Evolutionary conservation across 2,113 vertebrate genomes (phyloP), one percentile per base, ranked within the genome.

Genomic region (Phoenicopterus ruber): DNA sequence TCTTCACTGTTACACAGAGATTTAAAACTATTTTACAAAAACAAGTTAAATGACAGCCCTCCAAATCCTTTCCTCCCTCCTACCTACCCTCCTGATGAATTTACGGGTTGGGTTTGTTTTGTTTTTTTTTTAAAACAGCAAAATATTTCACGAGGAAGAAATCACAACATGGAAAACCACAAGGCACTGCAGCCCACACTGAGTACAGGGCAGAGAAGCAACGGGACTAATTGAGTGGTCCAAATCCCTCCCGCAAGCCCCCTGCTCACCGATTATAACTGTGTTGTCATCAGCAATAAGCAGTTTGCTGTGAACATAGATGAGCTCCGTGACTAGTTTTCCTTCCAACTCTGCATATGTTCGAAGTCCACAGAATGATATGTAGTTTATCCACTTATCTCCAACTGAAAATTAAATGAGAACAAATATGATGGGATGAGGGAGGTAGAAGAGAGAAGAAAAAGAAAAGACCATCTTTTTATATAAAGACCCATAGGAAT

Each of bases 231-330:
- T 47, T 0, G 4, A 85, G 71, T 6, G 34, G 11, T 46, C 67
- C 89, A 62, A 80, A 49, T 2, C 38, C 66, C 40, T 72, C 44
- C 52, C 6, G 7, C 24, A 25, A 79, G 40, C 26, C n/a, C 44
- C 57, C 20, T 5, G 83, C 99, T 98, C 96, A 99, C 99, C 99
- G 1, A 99, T 99, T 81, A 99, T 99, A 94, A 99, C 99, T 0
- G 99, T 99, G 98, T 99, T 99, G 97, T 99, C 99, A 83, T 99
- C 99, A 4, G 98, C 99, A 84, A 99, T 99, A 32, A 99, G 98
- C 98, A 99, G 97, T 97, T 99, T 99, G 98, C 99, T 99, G 98
- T 99, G 99, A 76, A 99, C 99, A 18, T 99, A 99, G 96, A 99
- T 99, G 86, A 99, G 98, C 97, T 99, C 99, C 0, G 99, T 99